Base-by-base conservation (phyloP, 2,113 vertebrate genomes). In the Shinisaurus crocodilurus region DNA sequence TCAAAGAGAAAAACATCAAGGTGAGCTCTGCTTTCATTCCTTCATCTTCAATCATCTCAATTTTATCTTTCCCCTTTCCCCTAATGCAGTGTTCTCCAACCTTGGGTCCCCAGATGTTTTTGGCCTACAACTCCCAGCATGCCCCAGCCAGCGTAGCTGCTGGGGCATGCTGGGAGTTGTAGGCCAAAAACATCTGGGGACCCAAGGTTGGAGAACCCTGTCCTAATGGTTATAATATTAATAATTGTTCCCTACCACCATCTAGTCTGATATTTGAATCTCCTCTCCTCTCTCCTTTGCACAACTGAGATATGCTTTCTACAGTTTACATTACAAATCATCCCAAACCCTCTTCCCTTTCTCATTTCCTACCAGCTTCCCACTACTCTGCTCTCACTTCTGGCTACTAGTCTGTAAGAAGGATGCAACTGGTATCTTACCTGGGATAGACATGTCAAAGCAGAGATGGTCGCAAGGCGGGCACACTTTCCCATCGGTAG, bases 381-480 rank as follows among this genome's bases (percentile, higher is more conserved):
- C n/a, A 34, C 69, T 7, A 16, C 9, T 13, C 18, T 48, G 1
- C 57, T 89, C 65, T 75, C 9, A 60, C 32, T 63, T 75, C 54
- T 65, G 63, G n/a, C n/a, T n/a, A 80, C 3, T 10, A 65, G 40
- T 48, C 60, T 54, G 5, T 40, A 7, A 34, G 9, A 79, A 83
- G 40, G 23, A 92, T 82, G 6, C 27, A 37, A 15, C n/a, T n/a
- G 54, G 32, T n/a, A 4, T 93, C 97, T 97, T 94, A 98, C 97
- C 96, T 92, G 76, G 43, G 92, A 80, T 79, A 95, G 94, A 34
- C 69, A 93, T 13, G 88, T 69, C 89, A 97, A 72, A 91, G 13
- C 40, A 85, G 93, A 94, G 83, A 84, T 82, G 65, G 75, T 74
- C 80, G 75, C 7, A 9, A 20, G 13, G 1, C 6, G 80, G 27